A percentile compares a stretch with the other conserved stretches of the same genome.
These are phyloP conservation scores for Eupithecia pulchellata DNA, from an alignment of 2,888 invertebrate species.

Conservation along the genomic window DNA sequence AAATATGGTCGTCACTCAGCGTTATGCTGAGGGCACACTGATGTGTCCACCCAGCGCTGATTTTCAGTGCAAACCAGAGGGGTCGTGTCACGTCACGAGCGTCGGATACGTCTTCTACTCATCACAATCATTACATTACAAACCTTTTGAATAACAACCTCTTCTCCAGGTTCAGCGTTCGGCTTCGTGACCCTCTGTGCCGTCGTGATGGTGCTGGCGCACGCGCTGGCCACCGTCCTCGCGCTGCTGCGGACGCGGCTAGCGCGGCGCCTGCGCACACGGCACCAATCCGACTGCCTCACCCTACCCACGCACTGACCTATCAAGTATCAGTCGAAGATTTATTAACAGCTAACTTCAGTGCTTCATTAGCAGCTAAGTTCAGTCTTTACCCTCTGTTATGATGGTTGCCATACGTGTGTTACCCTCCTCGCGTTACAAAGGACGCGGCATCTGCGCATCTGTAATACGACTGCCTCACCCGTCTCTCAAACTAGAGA, in stretches of 20 bases:
- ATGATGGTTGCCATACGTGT: slow-evolving; percentile 74
- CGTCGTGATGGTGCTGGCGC: slow-evolving; percentile 71
- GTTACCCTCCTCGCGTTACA: slow-evolving; percentile 60
- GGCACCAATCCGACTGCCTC: slow-evolving; percentile 57
- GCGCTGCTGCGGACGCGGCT: slow-evolving; percentile 59
- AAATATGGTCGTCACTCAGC: no score
- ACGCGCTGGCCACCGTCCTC: slow-evolving; percentile 67
- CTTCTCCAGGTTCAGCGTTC: slow-evolving; percentile 66
- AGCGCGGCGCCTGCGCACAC: slow-evolving; percentile 56
- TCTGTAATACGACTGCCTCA: slow-evolving; percentile 13
- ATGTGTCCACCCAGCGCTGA: no score
- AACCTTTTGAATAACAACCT: not conserved
- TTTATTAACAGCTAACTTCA: not conserved
- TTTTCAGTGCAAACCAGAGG: no score
- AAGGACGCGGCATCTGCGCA: slow-evolving; percentile 58
- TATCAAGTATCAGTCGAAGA: not conserved
- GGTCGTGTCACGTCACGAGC: no score
- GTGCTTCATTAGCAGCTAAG: not conserved
- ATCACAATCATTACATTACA: no score
- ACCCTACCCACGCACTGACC: slow-evolving; percentile 70
- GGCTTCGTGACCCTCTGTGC: slow-evolving; percentile 79
- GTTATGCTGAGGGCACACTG: no score
- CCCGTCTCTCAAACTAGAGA: not conserved
- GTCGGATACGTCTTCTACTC: no score
- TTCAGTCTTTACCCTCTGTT: slow-evolving; percentile 54